phyloP scores from a whole-genome alignment of 2,113 vertebrate genomes.

The Epinephelus lanceolatus region DNA sequence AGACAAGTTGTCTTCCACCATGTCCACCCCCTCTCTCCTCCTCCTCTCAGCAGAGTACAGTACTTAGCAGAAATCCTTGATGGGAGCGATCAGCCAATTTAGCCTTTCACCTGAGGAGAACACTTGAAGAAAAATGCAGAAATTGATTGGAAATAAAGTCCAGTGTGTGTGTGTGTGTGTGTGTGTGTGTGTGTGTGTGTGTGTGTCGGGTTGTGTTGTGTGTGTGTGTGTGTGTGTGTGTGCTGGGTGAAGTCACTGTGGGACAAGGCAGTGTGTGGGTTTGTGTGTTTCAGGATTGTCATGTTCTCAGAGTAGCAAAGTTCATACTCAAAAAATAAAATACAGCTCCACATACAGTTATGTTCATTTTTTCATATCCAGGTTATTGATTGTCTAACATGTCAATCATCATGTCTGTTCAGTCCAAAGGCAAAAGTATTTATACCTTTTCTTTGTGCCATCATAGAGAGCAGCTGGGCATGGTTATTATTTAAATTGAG shows the following conservation, averaged over 20 bases:
- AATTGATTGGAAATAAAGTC: conserved; percentile 72
- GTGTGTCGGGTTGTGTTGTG: neutral
- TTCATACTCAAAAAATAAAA: conserved; percentile 31
- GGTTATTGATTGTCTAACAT: neutral
- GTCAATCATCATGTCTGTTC: neutral
- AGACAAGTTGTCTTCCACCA: conserved; percentile 59
- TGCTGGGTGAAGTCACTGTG: conserved; percentile 30
- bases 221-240: conserved; percentile 2
- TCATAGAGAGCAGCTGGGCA: neutral
- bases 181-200: neutral
- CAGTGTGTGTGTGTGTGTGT: neutral
- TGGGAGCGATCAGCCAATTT: conserved; percentile 67
- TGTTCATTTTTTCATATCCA: too few species aligned
- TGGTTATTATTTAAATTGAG: too few species aligned
- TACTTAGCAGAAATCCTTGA: conserved; percentile 79
- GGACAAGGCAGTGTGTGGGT: conserved; percentile 13
- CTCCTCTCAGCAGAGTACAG: conserved; percentile 55
- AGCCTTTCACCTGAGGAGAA: conserved; percentile 74
- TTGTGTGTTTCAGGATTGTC: conserved; percentile 3
- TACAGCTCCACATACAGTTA: neutral
- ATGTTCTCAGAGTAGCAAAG: neutral
- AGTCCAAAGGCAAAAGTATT: too few species aligned
- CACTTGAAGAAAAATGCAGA: conserved; percentile 74
- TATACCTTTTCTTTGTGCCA: neutral
- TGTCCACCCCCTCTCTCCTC: conserved; percentile 6